Percentiles rank a stretch among this genome's conserved stretches.
Evolutionary conservation across 2,888 invertebrate species (phyloP).

Genomic region (Crossocerus cetratus): DNA sequence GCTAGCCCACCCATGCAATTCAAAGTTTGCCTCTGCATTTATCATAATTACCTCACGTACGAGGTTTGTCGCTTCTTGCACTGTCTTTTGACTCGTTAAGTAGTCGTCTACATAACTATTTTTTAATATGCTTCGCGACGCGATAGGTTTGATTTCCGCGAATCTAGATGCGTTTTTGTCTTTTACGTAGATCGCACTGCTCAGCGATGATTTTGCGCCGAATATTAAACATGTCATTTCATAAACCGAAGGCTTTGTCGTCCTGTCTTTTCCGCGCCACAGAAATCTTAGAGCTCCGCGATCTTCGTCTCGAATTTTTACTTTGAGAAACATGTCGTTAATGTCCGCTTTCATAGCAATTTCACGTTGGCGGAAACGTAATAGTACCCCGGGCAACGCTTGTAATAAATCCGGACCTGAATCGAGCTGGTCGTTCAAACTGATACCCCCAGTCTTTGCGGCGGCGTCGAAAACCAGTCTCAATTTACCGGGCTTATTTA

Average conservation of each 20-base stretch:
- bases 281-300: neutral
- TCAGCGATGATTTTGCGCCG: neutral
- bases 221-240: neutral
- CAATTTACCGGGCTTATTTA: neutral
- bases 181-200: neutral
- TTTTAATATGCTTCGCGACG: neutral
- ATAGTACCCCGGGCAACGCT: neutral
- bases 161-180: neutral
- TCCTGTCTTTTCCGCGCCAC: neutral
- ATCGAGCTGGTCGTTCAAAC: constrained; percentile 1
- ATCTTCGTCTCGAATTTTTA: neutral
- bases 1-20: neutral
- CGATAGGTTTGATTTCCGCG: too few species aligned
- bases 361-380: neutral
- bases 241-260: neutral
- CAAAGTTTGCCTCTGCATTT: neutral
- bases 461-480: too few species aligned
- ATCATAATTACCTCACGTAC: neutral
- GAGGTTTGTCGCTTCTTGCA: neutral
- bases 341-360: neutral
- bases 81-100: neutral
- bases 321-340: neutral
- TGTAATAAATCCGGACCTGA: neutral
- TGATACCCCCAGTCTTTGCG: neutral
- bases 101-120: constrained; percentile 5